Evolutionary conservation across 2,113 vertebrate genomes (phyloP).

Genomic region (Pterocles burchelli): DNA sequence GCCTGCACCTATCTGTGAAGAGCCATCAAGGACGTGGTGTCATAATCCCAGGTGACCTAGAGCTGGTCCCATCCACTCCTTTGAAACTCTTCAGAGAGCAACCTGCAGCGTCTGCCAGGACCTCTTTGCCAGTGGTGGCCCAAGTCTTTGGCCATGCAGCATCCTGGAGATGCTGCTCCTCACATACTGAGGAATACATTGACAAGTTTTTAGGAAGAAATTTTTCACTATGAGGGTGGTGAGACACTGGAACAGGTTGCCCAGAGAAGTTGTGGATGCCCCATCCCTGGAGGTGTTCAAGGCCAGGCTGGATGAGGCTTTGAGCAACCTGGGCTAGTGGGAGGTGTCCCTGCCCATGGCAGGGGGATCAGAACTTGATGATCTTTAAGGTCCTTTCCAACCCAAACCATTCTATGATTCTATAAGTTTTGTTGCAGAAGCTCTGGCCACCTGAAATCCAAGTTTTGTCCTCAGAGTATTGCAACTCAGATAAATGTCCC

Average conservation of each 20-base stretch:
- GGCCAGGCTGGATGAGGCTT: too few species aligned
- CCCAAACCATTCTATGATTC: too few species aligned
- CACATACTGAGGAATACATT: not conserved
- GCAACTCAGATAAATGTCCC: not conserved
- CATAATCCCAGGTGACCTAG: not conserved
- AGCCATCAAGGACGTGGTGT: not conserved
- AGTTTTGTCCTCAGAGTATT: not conserved
- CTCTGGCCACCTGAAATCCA: not conserved
- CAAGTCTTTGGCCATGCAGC: not conserved
- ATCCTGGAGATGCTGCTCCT: not conserved
- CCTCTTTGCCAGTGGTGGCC: not conserved
- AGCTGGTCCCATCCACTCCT: not conserved
- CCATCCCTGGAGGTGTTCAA: too few species aligned
- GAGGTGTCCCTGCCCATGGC: too few species aligned
- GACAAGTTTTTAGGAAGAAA: not conserved
- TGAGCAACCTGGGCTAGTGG: too few species aligned
- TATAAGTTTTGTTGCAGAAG: not conserved
- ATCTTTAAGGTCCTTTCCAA: too few species aligned
- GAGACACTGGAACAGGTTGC: too few species aligned
- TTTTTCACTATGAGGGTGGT: too few species aligned
- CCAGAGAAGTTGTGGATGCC: too few species aligned
- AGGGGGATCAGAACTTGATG: too few species aligned
- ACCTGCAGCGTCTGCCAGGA: not conserved
- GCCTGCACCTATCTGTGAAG: accelerated
- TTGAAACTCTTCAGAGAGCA: not conserved